Evolutionary conservation across 53 echinoderm and acorn worm genomes (phyloP).

Genomic region (Apostichopus leukothele): DNA sequence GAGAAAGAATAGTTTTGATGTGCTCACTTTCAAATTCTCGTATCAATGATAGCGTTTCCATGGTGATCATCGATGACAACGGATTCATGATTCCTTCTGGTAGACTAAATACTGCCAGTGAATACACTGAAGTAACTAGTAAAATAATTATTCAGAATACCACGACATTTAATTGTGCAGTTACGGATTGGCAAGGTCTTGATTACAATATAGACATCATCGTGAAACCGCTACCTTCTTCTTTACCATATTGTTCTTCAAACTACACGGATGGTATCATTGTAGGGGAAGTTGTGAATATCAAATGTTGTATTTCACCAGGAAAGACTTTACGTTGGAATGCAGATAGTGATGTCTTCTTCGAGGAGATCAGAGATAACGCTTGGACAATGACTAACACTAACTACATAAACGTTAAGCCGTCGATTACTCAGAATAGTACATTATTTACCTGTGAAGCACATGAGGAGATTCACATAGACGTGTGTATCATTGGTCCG

Average conservation of each 20-base stretch:
- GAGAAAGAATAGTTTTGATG: background rate
- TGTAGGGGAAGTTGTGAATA: background rate
- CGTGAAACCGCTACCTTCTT: too few species aligned
- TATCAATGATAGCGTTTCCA: background rate
- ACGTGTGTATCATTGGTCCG: background rate
- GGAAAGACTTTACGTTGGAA: background rate
- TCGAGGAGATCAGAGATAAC: background rate
- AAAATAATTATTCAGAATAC: background rate
- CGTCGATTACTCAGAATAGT: background rate
- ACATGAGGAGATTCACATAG: background rate
- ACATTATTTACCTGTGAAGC: background rate
- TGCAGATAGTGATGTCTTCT: background rate
- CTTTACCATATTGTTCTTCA: background rate
- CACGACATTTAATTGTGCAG: background rate
- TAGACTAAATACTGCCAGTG: too few species aligned
- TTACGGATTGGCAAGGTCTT: background rate
- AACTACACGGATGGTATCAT: slow-evolving; percentile 10
- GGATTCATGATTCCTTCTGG: too few species aligned
- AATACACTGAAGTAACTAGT: too few species aligned
- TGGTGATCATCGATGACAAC: too few species aligned
- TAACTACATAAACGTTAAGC: background rate
- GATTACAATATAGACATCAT: background rate
- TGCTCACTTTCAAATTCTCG: background rate
- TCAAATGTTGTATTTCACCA: background rate
- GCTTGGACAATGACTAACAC: background rate